Conservation (phyloP, 2,888 invertebrate species). For the Zootermopsis nevadensis region DNA sequence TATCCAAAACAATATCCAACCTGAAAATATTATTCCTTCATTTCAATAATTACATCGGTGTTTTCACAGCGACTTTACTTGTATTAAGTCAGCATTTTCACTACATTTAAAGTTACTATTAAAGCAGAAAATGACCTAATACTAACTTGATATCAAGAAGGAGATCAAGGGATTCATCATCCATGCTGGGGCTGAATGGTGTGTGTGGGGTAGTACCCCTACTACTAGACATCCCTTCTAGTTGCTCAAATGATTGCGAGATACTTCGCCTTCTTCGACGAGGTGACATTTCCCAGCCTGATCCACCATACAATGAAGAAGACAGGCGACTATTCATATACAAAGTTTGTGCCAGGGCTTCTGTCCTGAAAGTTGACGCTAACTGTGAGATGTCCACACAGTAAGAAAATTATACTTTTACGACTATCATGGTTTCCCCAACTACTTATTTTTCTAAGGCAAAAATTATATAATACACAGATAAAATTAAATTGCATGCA, state of each 20-base stretch:
- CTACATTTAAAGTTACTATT: neutral
- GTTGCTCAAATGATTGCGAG: constrained; percentile 57
- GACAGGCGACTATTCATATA: constrained; percentile 70
- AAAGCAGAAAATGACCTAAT: neutral
- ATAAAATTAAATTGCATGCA: neutral
- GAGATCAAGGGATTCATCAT: constrained; percentile 52
- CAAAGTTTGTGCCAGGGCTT: constrained; percentile 63
- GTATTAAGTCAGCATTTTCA: too few species aligned
- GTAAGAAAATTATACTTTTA: neutral
- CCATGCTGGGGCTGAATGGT: constrained; percentile 61
- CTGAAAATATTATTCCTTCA: constrained; percentile 61
- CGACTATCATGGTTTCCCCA: neutral
- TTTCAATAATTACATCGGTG: too few species aligned
- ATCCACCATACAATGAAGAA: constrained; percentile 60
- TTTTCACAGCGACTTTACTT: too few species aligned
- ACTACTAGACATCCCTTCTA: constrained; percentile 53
- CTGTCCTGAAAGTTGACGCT: constrained; percentile 61
- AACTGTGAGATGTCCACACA: too few species aligned
- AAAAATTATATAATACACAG: neutral
- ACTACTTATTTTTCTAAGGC: neutral
- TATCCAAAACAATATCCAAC: constrained; percentile 85
- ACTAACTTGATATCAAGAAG: constrained; percentile 58
- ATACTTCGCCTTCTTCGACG: constrained; percentile 56
- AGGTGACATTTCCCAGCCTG: constrained; percentile 58
- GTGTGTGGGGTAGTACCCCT: constrained; percentile 61